Percentiles rank a stretch among this genome's conserved stretches.
Conservation (phyloP, 2,888 invertebrate genomes). For the Nebria salina region DNA sequence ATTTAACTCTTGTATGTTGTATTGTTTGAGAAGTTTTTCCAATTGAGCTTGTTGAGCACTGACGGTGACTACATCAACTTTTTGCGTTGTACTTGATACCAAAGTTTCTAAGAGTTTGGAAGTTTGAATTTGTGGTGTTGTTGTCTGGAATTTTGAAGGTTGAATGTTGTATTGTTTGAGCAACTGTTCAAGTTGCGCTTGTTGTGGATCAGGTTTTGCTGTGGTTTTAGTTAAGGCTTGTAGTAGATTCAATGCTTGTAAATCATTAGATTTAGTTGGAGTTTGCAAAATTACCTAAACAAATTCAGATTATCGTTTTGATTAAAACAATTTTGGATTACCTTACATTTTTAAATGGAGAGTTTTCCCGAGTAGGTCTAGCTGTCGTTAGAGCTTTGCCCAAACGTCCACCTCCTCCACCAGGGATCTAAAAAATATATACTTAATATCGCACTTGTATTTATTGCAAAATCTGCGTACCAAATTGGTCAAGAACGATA, state of each 20-base stretch:
- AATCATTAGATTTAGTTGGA: slow-evolving; percentile 22
- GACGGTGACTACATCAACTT: not conserved
- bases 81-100: slow-evolving; percentile 7
- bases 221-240: slow-evolving; percentile 42
- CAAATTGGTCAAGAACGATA: slow-evolving; percentile 59
- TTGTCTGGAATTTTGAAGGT: slow-evolving; percentile 49
- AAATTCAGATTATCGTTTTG: not conserved
- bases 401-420: slow-evolving; percentile 7
- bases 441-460: not conserved
- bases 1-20: slow-evolving; percentile 53
- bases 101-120: slow-evolving; percentile 12
- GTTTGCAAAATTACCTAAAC: not conserved
- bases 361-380: slow-evolving; percentile 16
- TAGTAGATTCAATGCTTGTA: slow-evolving; percentile 48
- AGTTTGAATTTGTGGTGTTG: slow-evolving; percentile 13
- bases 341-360: slow-evolving; percentile 32
- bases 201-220: slow-evolving; percentile 23
- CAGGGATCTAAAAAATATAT: slow-evolving; percentile 34
- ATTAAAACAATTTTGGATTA: slow-evolving; percentile 3
- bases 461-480: slow-evolving; percentile 50
- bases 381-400: slow-evolving; percentile 27
- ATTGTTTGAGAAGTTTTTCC: slow-evolving; percentile 58
- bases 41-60: slow-evolving; percentile 49
- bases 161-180: slow-evolving; percentile 57
- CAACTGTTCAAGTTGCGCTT: slow-evolving; percentile 54